Evolutionary conservation across 92 coral and sea anemone species (phyloP).

Genomic region (Porites evermanni): DNA sequence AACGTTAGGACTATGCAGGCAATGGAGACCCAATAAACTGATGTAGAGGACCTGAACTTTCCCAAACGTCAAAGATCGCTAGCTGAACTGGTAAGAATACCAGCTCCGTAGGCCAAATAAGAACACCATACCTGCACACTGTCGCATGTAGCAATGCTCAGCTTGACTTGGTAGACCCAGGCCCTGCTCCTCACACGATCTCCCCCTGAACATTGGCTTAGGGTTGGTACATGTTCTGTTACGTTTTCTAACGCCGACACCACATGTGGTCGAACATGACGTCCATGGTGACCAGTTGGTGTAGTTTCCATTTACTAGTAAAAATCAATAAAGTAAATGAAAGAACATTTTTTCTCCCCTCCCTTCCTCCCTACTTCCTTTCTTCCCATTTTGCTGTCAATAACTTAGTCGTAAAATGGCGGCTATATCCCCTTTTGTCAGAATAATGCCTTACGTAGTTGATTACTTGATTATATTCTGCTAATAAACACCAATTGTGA

Average conservation of each 20-base stretch:
- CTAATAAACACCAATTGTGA: too few relatives aligned
- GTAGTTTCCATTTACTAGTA: constrained; percentile 85
- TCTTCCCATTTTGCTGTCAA: too few relatives aligned
- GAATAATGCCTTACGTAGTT: too few relatives aligned
- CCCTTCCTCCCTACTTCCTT: too few relatives aligned
- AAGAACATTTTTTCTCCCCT: too few relatives aligned
- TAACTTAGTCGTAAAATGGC: too few relatives aligned
- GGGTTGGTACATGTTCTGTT: constrained; percentile 92
- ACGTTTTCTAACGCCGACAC: constrained; percentile 87
- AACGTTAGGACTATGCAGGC: too few relatives aligned
- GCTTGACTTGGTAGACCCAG: constrained; percentile 87
- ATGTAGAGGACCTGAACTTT: too few relatives aligned
- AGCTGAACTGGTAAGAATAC: neutral
- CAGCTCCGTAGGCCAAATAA: neutral
- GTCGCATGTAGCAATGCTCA: constrained; percentile 82
- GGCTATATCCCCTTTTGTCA: too few relatives aligned
- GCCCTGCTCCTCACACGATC: constrained; percentile 93
- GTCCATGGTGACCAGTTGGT: constrained; percentile 91
- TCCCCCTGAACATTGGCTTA: constrained; percentile 85
- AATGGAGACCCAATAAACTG: too few relatives aligned
- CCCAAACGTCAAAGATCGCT: neutral
- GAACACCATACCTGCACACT: constrained; percentile 81
- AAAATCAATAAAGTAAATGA: neutral
- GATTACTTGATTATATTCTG: too few relatives aligned
- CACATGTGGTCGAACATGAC: constrained; percentile 94